Base-by-base conservation (phyloP, 92 coral and sea anemone species). In the Epizoanthus scotinus region DNA sequence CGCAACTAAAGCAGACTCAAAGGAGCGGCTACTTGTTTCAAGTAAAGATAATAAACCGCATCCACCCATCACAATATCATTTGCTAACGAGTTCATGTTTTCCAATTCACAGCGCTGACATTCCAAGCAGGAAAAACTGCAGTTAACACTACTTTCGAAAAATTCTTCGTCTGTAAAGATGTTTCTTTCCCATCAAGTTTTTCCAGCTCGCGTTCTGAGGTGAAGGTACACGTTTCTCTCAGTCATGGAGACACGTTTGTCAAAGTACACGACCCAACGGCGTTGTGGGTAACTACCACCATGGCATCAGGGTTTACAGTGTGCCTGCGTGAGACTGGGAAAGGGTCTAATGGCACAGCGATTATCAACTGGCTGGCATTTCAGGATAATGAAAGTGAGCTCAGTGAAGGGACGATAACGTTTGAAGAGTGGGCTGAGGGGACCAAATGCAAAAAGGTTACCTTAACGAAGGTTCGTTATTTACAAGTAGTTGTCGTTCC, bases 191-290 rank as follows among this genome's bases (percentile, higher is more conserved):
- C 31, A 57, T 26, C 84, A 5, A 73, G 62, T 49, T 84, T 84
- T 34, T 70, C 56, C 20, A 78, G 78, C 63, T 63, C 58, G 8
- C 73, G 63, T 20, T n/a, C n/a, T n/a, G 47, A 78, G 2, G 84
- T 84, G 9, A 77, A 29, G 18, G 84, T 84, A 61, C 36, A 77
- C 6, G 84, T 31, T 47, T 40, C 87, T 2, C 59, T 77, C 5
- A 84, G 84, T 54, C 87, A 84, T 50, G 87, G 87, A 40, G 64
- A 36, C 70, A 68, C 22, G 21, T 56, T 77, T 9, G 36, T 78
- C 61, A 84, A 34, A 58, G 80, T 84, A 36, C 87, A 77, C 63
- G 87, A 84, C 52, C 87, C 87, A 67, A 71, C 87, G 27, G 62
- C 63, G 13, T 47, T 84, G 19, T 84, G 87, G 87, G 83, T 84